Percentiles rank a stretch among this genome's conserved stretches.
These are phyloP conservation scores for Cladorhizidae sp. DNA, from an alignment of 37 sponge, comb jelly and placozoan genomes.

Conservation along the genomic window DNA sequence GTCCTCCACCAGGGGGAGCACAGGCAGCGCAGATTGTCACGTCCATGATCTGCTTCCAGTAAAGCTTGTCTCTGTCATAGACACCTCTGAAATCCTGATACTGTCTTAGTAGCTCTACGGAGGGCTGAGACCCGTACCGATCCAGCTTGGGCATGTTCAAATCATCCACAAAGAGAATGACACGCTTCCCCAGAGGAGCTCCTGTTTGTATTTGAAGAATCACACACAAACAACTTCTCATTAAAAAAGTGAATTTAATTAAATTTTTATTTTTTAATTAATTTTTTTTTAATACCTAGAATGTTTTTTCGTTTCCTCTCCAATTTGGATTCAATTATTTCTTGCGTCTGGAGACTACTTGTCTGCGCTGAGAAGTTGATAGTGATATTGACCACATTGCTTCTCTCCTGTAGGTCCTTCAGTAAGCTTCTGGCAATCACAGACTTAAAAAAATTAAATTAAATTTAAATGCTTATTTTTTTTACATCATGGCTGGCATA, in stretches of 20 bases:
- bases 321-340: slow-evolving; percentile 95
- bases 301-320: slow-evolving; percentile 98
- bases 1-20: slow-evolving; percentile 98
- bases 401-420: slow-evolving; percentile 70
- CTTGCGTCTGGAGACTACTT: slow-evolving; percentile 92
- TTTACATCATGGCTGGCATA: not conserved
- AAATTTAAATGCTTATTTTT: too few relatives aligned
- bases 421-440: slow-evolving; percentile 91
- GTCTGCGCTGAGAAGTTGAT: slow-evolving; percentile 99
- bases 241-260: too few relatives aligned
- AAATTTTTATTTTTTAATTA: too few relatives aligned
- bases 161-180: slow-evolving; percentile 97
- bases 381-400: slow-evolving; percentile 68
- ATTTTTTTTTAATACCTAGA: slow-evolving; percentile 52
- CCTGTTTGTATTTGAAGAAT: slow-evolving; percentile 42
- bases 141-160: slow-evolving; percentile 99
- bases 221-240: too few relatives aligned
- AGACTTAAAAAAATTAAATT: slow-evolving; percentile 63
- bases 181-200: slow-evolving; percentile 93
- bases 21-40: slow-evolving; percentile 96
- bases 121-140: slow-evolving; percentile 98
- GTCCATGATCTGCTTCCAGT: slow-evolving; percentile 97
- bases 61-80: slow-evolving; percentile 98
- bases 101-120: slow-evolving; percentile 96
- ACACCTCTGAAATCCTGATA: slow-evolving; percentile 97